Percentiles rank a stretch among this genome's conserved stretches.
These are phyloP conservation scores for Geophilus truncorum DNA, from an alignment of 2,888 invertebrate genomes.

Conservation along the genomic window DNA sequence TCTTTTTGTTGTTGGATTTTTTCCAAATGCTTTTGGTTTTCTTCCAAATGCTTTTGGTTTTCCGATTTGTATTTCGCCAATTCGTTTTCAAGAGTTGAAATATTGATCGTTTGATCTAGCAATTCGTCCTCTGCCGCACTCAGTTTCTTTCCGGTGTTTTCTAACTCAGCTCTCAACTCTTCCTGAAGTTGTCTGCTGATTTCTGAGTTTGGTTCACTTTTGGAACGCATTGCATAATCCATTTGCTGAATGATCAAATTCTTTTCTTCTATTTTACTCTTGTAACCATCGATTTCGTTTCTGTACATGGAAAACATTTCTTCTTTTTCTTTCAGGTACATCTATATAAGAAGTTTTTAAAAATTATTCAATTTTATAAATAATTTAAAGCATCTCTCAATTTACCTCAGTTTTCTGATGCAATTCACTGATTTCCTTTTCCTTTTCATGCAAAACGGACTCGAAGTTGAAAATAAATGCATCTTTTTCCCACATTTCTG, in stretches of 20 bases:
- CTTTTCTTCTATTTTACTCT: background rate
- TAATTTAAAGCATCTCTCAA: background rate
- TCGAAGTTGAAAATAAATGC: background rate
- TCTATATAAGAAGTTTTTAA: background rate
- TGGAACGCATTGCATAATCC: background rate
- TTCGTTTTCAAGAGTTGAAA: too few species aligned
- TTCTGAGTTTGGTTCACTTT: background rate
- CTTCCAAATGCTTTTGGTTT: background rate
- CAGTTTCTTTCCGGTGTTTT: too few species aligned
- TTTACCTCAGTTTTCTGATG: background rate
- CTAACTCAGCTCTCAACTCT: background rate
- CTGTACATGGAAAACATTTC: background rate
- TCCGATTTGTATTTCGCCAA: background rate
- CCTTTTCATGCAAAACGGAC: background rate
- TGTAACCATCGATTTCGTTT: background rate
- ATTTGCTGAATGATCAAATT: background rate
- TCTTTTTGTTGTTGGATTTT: too few species aligned
- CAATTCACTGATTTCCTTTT: background rate
- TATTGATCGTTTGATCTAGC: too few species aligned
- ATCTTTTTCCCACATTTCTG: slow-evolving; percentile 56
- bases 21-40: too few species aligned
- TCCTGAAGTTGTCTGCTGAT: background rate
- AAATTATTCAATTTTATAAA: background rate
- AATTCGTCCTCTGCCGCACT: too few species aligned
- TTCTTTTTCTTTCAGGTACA: background rate